phyloP scores from a whole-genome alignment of 2,113 vertebrate species.

The Sylvia atricapilla region DNA sequence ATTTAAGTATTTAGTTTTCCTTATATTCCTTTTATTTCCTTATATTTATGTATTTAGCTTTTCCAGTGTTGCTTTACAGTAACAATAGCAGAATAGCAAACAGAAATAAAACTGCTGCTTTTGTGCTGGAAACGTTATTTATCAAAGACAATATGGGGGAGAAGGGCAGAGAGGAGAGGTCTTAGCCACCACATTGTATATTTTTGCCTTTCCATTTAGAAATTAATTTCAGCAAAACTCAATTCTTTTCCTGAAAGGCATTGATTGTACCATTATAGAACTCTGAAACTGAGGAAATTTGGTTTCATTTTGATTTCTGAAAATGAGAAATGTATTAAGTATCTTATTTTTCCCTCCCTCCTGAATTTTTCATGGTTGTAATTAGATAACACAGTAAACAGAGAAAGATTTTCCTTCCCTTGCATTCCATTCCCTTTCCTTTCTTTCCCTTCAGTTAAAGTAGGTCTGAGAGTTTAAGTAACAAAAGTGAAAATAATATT shows the following conservation, averaged over 20 bases:
- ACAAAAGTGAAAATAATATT: not conserved
- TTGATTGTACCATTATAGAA: not conserved
- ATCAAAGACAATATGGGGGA: not conserved
- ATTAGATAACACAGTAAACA: not conserved
- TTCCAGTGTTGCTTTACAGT: not conserved
- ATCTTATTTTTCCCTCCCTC: not conserved
- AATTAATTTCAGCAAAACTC: not conserved
- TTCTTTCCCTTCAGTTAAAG: not conserved
- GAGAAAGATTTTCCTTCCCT: not conserved
- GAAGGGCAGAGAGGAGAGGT: rapidly evolving
- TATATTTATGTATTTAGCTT: not conserved
- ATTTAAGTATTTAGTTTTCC: not conserved
- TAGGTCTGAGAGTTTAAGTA: not conserved
- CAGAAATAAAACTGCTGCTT: not conserved
- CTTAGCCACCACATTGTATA: not conserved
- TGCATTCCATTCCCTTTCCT: not conserved
- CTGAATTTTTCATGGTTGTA: not conserved
- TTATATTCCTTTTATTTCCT: not conserved
- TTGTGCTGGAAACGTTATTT: not conserved
- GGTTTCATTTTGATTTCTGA: not conserved
- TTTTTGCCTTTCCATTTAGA: not conserved
- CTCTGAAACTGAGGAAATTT: not conserved
- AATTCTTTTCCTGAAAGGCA: not conserved
- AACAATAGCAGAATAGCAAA: not conserved
- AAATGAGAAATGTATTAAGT: not conserved